Conservation (phyloP, 1,140 invertebrate species). For the Penaeus chinensis region DNA sequence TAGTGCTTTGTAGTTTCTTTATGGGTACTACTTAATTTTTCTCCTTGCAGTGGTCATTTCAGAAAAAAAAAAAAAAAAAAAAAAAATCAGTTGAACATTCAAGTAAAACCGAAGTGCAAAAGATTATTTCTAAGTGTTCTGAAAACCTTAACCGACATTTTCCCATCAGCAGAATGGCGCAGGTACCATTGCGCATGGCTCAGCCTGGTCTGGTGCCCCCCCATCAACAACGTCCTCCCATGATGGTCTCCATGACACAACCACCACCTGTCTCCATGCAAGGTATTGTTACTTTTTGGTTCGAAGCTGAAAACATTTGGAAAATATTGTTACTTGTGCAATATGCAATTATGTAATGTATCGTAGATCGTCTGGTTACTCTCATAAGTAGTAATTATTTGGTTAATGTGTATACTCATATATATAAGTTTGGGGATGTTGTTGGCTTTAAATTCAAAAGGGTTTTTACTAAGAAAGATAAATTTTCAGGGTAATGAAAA, state of each 20-base stretch:
- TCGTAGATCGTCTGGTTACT: no score
- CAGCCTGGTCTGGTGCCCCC: constrained; percentile 60
- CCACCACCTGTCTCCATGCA: constrained; percentile 62
- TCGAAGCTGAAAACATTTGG: neutral
- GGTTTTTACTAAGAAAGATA: neutral
- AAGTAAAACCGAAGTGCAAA: no score
- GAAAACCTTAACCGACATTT: neutral
- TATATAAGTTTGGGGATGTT: no score
- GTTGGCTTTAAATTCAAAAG: neutral
- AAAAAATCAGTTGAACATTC: no score
- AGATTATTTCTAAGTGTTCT: neutral
- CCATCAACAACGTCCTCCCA: constrained; percentile 60
- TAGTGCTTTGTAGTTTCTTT: no score
- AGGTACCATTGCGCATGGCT: constrained; percentile 60
- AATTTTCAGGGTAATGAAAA: neutral
- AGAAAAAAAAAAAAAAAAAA: no score
- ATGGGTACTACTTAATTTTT: no score
- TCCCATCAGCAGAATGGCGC: constrained; percentile 52
- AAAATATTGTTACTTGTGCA: no score
- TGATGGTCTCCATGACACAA: constrained; percentile 63
- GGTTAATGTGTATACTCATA: no score
- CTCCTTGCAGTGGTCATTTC: no score
- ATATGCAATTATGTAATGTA: no score
- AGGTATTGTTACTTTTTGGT: constrained; percentile 26
- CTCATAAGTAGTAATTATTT: no score